phyloP scores from a whole-genome alignment of 2,113 vertebrate genomes.

The Hippolais icterina region DNA sequence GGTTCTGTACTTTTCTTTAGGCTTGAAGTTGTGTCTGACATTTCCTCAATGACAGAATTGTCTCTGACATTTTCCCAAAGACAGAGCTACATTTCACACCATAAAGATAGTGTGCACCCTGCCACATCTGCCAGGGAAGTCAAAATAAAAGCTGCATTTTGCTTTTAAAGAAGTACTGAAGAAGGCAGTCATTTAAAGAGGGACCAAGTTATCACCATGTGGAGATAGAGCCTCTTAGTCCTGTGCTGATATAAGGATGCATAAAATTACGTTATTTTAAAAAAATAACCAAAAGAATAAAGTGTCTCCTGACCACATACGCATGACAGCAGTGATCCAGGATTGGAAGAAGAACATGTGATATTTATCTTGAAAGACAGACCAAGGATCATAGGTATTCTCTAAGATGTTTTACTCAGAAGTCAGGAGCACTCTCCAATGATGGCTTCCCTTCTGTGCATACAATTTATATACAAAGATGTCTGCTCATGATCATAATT shows the following conservation, averaged over 20 bases:
- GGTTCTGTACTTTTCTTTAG: not conserved
- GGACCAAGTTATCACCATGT: not conserved
- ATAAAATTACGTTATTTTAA: not conserved
- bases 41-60: not conserved
- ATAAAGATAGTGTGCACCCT: not conserved
- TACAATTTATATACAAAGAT: not conserved
- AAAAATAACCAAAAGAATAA: not conserved
- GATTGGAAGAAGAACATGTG: not conserved
- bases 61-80: not conserved
- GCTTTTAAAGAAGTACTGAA: not conserved
- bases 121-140: not conserved
- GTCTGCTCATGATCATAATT: not conserved
- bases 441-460: not conserved
- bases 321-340: not conserved
- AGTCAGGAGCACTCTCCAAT: not conserved
- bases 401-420: not conserved
- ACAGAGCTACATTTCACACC: not conserved
- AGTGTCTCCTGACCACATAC: not conserved
- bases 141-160: not conserved
- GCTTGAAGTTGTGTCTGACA: not conserved
- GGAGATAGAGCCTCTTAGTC: not conserved
- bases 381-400: not conserved
- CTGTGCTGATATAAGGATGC: not conserved
- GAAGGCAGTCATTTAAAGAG: not conserved
- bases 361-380: not conserved